phyloP scores from a whole-genome alignment of 2,888 invertebrate genomes.

The Linyphia triangularis region DNA sequence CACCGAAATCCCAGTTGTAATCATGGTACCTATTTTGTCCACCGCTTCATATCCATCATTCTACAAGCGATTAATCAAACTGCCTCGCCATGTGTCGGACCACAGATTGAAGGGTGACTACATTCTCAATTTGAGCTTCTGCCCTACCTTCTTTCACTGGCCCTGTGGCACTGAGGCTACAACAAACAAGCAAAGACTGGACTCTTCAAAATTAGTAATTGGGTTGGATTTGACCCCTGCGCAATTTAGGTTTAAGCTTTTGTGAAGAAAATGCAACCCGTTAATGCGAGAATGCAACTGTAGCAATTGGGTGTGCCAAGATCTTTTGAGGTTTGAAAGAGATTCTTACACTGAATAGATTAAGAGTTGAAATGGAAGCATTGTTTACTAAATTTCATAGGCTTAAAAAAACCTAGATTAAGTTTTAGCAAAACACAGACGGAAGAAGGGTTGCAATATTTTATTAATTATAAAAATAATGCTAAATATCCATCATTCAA shows the following conservation, averaged over 20 bases:
- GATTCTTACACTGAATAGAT: too few species aligned
- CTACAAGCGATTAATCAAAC: slow-evolving; percentile 47
- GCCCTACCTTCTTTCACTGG: slow-evolving; percentile 29
- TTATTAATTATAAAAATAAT: too few species aligned
- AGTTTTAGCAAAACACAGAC: too few species aligned
- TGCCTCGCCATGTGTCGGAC: slow-evolving; percentile 19
- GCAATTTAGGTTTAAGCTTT: slow-evolving; percentile 4
- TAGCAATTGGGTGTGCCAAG: background rate
- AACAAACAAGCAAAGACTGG: background rate
- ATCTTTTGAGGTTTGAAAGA: background rate
- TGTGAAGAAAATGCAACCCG: background rate
- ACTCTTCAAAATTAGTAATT: slow-evolving; percentile 20
- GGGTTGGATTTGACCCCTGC: slow-evolving; percentile 10
- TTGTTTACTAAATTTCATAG: too few species aligned
- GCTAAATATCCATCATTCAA: too few species aligned
- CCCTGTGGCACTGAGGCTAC: background rate
- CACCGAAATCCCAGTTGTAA: background rate
- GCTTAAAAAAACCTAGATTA: too few species aligned
- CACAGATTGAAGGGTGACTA: slow-evolving; percentile 39
- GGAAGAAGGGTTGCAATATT: too few species aligned
- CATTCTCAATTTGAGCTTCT: slow-evolving; percentile 45
- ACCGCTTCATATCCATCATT: slow-evolving; percentile 38
- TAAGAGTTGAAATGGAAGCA: too few species aligned
- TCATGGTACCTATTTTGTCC: background rate
- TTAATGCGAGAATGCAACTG: slow-evolving; percentile 1